Evolutionary conservation across 2,797 vertebrate species (phyloP), one percentile per base, ranked within the genome.

Genomic region (Orientallactaga sibirica): DNA sequence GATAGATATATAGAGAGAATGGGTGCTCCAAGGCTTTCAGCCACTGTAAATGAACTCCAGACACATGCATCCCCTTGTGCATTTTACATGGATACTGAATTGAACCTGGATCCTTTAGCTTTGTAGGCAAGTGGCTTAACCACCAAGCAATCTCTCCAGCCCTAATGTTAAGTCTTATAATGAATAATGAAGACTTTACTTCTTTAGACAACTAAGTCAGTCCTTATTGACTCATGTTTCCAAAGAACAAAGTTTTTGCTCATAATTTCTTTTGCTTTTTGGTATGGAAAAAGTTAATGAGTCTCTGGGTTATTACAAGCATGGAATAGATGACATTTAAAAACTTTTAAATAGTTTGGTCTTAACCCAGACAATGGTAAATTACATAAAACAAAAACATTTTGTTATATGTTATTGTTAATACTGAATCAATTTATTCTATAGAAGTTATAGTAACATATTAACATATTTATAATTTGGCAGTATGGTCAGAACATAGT

Each of bases 281-380:
- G 20, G 7, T 97, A 93, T 97, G 96, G 91, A 89, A 94, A 95
- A 97, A 97, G 16, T 91, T 94, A 81, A 75, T 70, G 78, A 93
- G 62, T 94, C 73, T 79, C 85, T 87, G 27, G 73, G 37, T 95
- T 96, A 86, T 91, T 91, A 96, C 95, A 97, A 97, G 90, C 97
- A 97, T 37, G 86, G 81, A 94, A 88, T 92, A 96, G 84, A 84
- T 97, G 95, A 95, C 73, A 92, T 96, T 97, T 97, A 80, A 87
- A 96, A 95, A 94, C 55, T 94, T 95, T 96, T 70, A 97, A 96
- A 92, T 94, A 92, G 81, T 93, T 96, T 97, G 61, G 29, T 96
- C 96, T 96, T 95, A 96, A 94, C 61, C 70, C 66, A 77, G 86
- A 94, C 41, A 37, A 37, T 37, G 33, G 52, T 95, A 98, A 97